phyloP scores from a whole-genome alignment of 2,113 vertebrate species.

The Rattus rattus region DNA sequence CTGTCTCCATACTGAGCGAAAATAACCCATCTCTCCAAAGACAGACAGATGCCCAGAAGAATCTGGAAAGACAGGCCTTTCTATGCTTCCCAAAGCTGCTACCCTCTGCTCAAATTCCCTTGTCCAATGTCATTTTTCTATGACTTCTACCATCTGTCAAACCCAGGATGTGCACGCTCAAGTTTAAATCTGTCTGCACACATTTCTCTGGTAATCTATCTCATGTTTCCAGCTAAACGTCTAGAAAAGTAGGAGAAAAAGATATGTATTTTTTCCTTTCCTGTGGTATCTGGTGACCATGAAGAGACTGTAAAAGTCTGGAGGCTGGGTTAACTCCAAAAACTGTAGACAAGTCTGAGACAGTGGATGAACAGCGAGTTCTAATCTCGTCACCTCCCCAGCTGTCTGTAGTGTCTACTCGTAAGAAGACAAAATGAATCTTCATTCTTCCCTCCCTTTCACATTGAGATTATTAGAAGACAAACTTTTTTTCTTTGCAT shows the following conservation, averaged over 20 bases:
- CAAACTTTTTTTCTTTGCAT: not conserved
- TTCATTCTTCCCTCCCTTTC: not conserved
- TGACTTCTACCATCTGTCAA: constrained; percentile 1
- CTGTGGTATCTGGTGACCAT: not conserved
- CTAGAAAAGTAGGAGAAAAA: not conserved
- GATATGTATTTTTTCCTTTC: not conserved
- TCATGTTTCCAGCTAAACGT: not conserved
- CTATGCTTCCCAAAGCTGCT: not conserved
- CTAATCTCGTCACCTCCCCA: not conserved
- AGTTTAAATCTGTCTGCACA: not conserved
- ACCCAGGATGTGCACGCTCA: not conserved
- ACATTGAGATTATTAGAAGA: not conserved
- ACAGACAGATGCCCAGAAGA: not conserved
- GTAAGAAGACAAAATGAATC: not conserved
- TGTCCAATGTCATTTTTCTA: not conserved
- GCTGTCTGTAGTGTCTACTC: not conserved
- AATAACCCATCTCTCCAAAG: not conserved
- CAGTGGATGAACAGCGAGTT: not conserved
- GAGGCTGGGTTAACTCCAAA: not conserved
- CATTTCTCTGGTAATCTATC: constrained; percentile 4
- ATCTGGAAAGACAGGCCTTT: not conserved
- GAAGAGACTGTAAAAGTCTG: not conserved
- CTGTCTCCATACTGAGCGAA: not conserved
- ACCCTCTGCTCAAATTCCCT: not conserved
- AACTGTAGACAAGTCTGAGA: not conserved